Base-by-base conservation (phyloP, 2,113 vertebrate species). In the Mormyrus iriodes region DNA sequence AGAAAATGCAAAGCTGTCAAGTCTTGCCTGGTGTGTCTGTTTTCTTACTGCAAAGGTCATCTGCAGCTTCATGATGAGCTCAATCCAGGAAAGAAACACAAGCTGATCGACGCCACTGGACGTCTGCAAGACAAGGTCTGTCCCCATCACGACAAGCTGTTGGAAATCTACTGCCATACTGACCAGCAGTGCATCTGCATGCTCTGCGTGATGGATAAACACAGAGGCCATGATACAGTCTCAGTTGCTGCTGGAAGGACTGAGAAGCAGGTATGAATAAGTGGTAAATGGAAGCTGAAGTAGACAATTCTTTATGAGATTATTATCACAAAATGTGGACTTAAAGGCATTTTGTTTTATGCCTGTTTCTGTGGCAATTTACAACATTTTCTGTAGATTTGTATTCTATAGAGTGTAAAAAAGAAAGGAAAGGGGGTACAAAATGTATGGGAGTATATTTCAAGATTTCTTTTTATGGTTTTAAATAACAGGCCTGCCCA, bases 1-100 rank as follows among this genome's bases (percentile, higher is more conserved):
- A 88, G 42, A 46, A 88, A 88, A 46, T 21, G 10, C 53, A 88
- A 88, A 88, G 86, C 86, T 27, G 86, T 88, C 55, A 88, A 88
- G 86, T 88, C 86, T 4, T 88, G 86, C 58, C 55, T 88, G 86
- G 42, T 44, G 55, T 88, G 86, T n/a, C 53, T 88, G 86, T 21
- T 42, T n/a, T 88, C 86, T 88, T 88, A 88, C 55, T 88, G 86
- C 21, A n/a, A 48, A 88, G 42, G 35, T 88, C 53, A 88, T 19
- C 24, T 88, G 0, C 35, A 61, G 35, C 86, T 46, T 69, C 86
- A 88, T 39, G 17, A 88, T 5, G 21, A 61, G n/a, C 55, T 46
- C 17, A 87, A 55, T 21, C 21, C 8, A 17, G 17, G 31, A 9
- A 65, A 65, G 31, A 39, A 27, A 21, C 55, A 88, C 55, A 88